Conservation (phyloP, 2,113 vertebrate species). For the Rissa tridactyla region DNA sequence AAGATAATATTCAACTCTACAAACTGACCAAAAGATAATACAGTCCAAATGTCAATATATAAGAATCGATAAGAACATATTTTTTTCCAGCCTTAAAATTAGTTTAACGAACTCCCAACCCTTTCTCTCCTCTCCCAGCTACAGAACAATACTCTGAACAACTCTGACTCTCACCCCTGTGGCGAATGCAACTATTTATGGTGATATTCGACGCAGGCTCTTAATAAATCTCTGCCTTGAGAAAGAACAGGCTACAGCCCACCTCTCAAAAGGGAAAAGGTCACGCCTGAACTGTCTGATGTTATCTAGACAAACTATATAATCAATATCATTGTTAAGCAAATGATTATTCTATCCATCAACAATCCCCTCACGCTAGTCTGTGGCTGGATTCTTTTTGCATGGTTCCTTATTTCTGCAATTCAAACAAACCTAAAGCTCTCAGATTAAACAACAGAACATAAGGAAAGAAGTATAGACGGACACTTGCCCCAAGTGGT, state of each 20-base stretch:
- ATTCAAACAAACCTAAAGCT: not conserved
- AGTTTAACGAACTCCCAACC: not conserved
- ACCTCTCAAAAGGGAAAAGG: not conserved
- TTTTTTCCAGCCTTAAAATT: not conserved
- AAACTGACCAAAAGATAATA: not conserved
- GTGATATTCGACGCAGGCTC: not conserved
- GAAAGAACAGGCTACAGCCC: not conserved
- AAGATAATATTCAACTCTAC: not conserved
- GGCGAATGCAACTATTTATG: not conserved
- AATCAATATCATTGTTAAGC: slow-evolving; percentile 20
- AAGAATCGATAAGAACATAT: not conserved
- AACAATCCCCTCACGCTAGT: not conserved
- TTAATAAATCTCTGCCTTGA: not conserved
- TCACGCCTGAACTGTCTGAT: not conserved
- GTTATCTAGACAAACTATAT: not conserved
- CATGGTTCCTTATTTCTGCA: not conserved
- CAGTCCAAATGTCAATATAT: not conserved
- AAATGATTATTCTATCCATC: slow-evolving; percentile 14
- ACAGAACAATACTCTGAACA: not conserved
- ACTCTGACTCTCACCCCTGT: not conserved
- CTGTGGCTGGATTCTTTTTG: not conserved
- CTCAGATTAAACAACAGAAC: not conserved
- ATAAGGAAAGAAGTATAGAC: not conserved
- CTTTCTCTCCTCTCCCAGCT: not conserved
- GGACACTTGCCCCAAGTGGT: not conserved